phyloP scores from a whole-genome alignment of 2,113 vertebrate species.

The Sphyrna mokarran region DNA sequence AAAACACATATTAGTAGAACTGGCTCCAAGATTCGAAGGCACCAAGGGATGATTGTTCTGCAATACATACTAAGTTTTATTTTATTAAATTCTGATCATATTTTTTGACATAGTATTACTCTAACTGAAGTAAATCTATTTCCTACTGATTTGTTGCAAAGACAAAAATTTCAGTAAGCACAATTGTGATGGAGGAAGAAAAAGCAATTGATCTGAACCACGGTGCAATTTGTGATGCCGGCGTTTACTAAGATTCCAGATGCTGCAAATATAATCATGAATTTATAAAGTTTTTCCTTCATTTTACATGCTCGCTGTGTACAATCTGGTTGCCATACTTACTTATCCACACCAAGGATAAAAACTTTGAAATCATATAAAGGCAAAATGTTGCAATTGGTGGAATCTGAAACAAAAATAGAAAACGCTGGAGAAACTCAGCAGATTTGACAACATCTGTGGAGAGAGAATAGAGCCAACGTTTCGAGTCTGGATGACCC shows the following conservation, averaged over 20 bases:
- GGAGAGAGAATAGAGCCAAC: too few relatives aligned
- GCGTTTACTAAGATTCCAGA: not conserved
- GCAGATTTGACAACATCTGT: too few relatives aligned
- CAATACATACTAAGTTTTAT: not conserved
- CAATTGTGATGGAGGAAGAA: not conserved
- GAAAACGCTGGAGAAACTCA: too few relatives aligned
- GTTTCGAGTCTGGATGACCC: too few relatives aligned
- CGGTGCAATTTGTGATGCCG: not conserved
- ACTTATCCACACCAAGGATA: not conserved
- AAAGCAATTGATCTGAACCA: not conserved
- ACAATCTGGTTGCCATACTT: not conserved
- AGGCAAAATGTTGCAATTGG: too few relatives aligned
- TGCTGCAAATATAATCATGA: not conserved
- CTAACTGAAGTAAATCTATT: not conserved
- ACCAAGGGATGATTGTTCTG: not conserved
- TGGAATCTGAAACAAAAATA: too few relatives aligned
- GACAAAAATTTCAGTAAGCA: not conserved
- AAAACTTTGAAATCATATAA: not conserved
- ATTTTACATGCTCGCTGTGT: not conserved
- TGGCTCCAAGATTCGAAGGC: not conserved
- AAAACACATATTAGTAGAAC: not conserved
- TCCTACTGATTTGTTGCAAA: not conserved
- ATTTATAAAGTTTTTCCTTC: not conserved
- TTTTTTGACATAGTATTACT: not conserved
- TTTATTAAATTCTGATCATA: not conserved